These are phyloP conservation scores for Berghia stephanieae DNA, from an alignment of 1,140 invertebrate genomes.

Conservation along the genomic window DNA sequence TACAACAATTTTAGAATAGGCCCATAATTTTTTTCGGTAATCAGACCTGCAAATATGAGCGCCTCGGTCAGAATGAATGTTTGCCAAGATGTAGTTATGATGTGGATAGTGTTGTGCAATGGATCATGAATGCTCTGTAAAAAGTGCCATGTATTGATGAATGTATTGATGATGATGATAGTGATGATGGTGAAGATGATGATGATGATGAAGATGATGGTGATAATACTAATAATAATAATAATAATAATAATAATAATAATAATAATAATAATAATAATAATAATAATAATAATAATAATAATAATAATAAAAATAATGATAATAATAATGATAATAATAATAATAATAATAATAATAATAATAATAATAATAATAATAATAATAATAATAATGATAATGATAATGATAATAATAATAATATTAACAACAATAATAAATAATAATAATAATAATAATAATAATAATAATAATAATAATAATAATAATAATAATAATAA, in stretches of 20 bases:
- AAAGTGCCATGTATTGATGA: neutral
- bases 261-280: slow-evolving; percentile 34
- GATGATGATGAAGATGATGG: too few relatives aligned
- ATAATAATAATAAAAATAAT: slow-evolving; percentile 33
- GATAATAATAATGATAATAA: slow-evolving; percentile 33
- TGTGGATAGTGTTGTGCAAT: neutral
- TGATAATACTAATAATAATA: too few relatives aligned
- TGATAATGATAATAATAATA: slow-evolving; percentile 18
- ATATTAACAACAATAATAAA: neutral
- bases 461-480: neutral
- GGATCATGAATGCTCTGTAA: neutral
- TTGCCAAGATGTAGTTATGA: neutral
- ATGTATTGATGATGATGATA: slow-evolving; percentile 1
- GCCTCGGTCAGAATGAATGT: too few relatives aligned
- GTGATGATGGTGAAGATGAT: slow-evolving; percentile 31
- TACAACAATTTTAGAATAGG: too few relatives aligned
- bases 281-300: slow-evolving; percentile 27
- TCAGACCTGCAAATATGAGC: too few relatives aligned
- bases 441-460: neutral
- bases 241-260: slow-evolving; percentile 29
- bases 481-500: neutral
- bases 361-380: slow-evolving; percentile 28
- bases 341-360: slow-evolving; percentile 21
- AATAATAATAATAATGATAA: slow-evolving; percentile 30
- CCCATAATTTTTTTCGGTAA: too few relatives aligned